These are phyloP conservation scores for Drosophila jambulina DNA, from an alignment of 1,140 invertebrate genomes.

Conservation along the genomic window DNA sequence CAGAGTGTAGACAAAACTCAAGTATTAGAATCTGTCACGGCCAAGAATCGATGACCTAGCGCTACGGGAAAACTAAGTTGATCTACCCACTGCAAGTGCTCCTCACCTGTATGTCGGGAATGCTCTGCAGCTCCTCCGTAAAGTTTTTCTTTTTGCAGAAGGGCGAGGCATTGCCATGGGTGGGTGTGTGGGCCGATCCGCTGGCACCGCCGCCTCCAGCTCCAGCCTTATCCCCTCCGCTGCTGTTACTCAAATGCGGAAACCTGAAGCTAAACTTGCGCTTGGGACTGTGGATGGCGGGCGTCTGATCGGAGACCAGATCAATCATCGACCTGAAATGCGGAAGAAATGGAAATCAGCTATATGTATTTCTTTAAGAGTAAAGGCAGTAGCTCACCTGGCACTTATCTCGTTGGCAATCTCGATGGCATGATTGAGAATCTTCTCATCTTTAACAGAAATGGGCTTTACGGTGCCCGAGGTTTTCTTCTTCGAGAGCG, in stretches of 20 bases:
- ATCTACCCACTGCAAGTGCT: background rate
- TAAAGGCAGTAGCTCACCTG: constrained; percentile 71
- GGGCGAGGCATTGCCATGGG: constrained; percentile 63
- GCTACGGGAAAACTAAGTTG: constrained; percentile 6
- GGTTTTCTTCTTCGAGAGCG: constrained; percentile 89
- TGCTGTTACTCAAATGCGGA: constrained; percentile 85
- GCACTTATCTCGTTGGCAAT: constrained; percentile 96
- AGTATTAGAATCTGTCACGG: constrained; percentile 52
- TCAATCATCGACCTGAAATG: constrained; percentile 92
- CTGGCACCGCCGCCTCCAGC: constrained; percentile 29
- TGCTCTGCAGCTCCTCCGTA: constrained; percentile 94
- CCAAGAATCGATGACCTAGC: constrained; percentile 21
- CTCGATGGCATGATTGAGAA: constrained; percentile 96
- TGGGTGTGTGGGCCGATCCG: constrained; percentile 44
- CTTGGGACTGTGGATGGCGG: constrained; percentile 91
- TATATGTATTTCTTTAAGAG: no score
- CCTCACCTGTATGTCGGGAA: constrained; percentile 94
- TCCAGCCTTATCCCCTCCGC: constrained; percentile 47
- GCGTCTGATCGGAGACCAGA: constrained; percentile 89
- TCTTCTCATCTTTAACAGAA: constrained; percentile 96
- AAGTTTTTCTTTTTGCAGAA: constrained; percentile 90
- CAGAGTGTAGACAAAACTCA: constrained; percentile 50
- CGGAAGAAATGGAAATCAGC: background rate
- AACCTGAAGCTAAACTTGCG: constrained; percentile 96
- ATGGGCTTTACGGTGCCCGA: constrained; percentile 95